Base-by-base conservation (phyloP, 1,140 invertebrate genomes). In the Riptortus pedestris region DNA sequence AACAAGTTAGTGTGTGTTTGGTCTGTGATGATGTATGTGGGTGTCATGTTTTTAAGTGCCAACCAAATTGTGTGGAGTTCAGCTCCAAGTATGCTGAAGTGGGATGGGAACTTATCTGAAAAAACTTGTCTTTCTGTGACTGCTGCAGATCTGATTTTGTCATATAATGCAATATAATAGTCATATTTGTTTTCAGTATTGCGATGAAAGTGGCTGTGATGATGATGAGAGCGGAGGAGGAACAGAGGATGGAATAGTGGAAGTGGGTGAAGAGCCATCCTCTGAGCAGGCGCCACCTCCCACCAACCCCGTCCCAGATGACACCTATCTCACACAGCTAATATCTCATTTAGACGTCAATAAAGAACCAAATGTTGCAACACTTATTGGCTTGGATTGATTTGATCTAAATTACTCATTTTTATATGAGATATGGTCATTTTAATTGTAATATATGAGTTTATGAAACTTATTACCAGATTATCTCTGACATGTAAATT, bases 301-400 rank as follows among this genome's bases (percentile, higher is more conserved):
- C 4, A 12, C 16, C 22, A 24, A 22, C 3, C 24, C 51, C 2
- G 0, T 14, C 24, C 1, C 22, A 55, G 24, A 55, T 26, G 51
- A 26, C 14, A 7, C 20, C 14, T 55, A 55, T 24, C 51, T 55
- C 22, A 55, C 20, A 16, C 51, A 55, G 24, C 26, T 55, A 55
- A 55, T 55, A 55, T 55, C 51, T 24, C 20, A 55, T 55, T 26
- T 64, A 3, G 52, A 59, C n/a, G 20, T 64, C 61, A 63, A 63
- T 59, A 59, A 58, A 12, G 63, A 64, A 29, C 63, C 63, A 11
- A 27, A 52, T 43, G 63, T 64, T 43, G 63, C 27, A 2, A 64
- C 63, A 28, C 33, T 64, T 31, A 64, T 64, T 43, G 63, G 63
- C 47, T 28, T 64, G 18, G 63, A 64, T 45, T 64, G 27, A 62